These are phyloP conservation scores for Lycia hirtaria DNA, from an alignment of 2,888 invertebrate species.

Conservation along the genomic window DNA sequence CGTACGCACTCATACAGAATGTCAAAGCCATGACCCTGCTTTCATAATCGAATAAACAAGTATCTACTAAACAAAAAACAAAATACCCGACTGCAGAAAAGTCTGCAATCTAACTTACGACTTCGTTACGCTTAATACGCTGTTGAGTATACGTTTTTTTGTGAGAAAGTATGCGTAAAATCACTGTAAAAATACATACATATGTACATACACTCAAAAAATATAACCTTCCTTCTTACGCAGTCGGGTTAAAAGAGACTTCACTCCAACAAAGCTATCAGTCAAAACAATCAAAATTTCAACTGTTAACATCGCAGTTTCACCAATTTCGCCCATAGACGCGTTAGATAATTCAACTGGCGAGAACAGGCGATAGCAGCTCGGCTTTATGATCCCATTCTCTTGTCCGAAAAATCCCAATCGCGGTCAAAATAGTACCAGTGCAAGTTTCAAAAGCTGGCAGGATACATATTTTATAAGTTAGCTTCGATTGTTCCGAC, in stretches of 20 bases:
- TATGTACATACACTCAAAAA: too few relatives aligned
- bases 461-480: constrained; percentile 83
- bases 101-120: too few relatives aligned
- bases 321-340: constrained; percentile 29
- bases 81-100: too few relatives aligned
- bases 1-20: too few relatives aligned
- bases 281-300: constrained; percentile 17
- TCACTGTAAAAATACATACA: too few relatives aligned
- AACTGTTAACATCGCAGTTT: constrained; percentile 24
- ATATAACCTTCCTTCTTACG: too few relatives aligned
- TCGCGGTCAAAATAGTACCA: constrained; percentile 79
- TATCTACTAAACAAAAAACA: too few relatives aligned
- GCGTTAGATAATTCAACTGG: constrained; percentile 40
- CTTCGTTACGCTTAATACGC: too few relatives aligned
- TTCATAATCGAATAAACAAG: too few relatives aligned
- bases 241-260: too few relatives aligned
- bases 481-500: constrained; percentile 83
- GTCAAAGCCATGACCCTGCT: too few relatives aligned
- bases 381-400: constrained; percentile 60
- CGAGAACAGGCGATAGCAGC: constrained; percentile 46
- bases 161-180: too few relatives aligned
- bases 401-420: constrained; percentile 72
- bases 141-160: neutral
- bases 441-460: constrained; percentile 79
- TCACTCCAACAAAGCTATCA: neutral